Evolutionary conservation across 2,797 vertebrate species (phyloP).

Genomic region (Falco peregrinus): DNA sequence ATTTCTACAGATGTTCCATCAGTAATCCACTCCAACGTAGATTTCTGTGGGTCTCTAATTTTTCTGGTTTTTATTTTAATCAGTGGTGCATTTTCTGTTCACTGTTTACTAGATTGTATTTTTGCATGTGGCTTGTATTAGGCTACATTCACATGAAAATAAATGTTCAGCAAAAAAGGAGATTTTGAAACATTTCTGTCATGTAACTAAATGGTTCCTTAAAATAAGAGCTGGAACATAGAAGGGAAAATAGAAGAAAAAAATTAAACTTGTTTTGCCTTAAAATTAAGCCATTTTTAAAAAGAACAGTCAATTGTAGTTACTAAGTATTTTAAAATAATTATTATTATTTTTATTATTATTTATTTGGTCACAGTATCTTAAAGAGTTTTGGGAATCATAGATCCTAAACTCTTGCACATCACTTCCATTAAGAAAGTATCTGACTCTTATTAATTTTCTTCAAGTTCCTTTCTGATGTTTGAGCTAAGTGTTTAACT

Average conservation of each 20-base stretch:
- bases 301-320: background rate
- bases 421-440: background rate
- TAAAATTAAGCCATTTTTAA: background rate
- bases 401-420: background rate
- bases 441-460: background rate
- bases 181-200: conserved; percentile 22
- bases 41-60: background rate
- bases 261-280: background rate
- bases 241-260: background rate
- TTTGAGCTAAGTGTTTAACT: background rate
- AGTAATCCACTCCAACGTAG: background rate
- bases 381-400: background rate
- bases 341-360: background rate
- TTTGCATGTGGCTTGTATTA: background rate
- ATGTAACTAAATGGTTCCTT: background rate
- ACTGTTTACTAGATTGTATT: background rate
- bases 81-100: background rate
- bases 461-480: background rate
- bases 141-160: background rate
- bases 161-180: background rate
- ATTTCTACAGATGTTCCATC: background rate
- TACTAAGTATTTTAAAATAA: background rate
- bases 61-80: background rate
- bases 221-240: background rate
- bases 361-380: background rate